A percentile compares a stretch with the other conserved stretches of the same genome.
Conservation (phyloP, 2,797 vertebrate genomes). For the Holocentrus rufus region DNA sequence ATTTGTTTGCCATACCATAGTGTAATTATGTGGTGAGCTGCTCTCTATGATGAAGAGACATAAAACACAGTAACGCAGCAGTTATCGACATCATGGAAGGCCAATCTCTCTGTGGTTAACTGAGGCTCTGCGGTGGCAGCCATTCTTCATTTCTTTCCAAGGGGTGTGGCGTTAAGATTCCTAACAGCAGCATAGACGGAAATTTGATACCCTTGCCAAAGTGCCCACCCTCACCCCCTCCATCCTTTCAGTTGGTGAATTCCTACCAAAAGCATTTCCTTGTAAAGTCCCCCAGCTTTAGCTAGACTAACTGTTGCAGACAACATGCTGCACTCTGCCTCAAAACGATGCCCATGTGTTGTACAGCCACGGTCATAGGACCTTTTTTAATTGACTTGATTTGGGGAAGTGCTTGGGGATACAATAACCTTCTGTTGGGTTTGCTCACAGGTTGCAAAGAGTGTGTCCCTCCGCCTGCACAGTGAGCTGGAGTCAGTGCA, state of each 20-base stretch:
- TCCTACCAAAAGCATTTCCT: conserved; percentile 64
- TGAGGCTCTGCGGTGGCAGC: conserved; percentile 24
- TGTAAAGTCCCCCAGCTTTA: conserved; percentile 44
- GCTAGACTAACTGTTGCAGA: conserved; percentile 37
- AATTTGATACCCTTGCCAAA: conserved; percentile 20
- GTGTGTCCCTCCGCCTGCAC: conserved; percentile 92
- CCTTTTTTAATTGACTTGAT: conserved; percentile 8
- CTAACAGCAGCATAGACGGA: conserved; percentile 33
- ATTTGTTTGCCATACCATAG: conserved; percentile 56
- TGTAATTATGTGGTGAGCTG: conserved; percentile 67
- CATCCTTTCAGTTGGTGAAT: conserved; percentile 46
- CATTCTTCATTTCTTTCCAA: conserved; percentile 41
- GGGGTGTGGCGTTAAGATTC: conserved; percentile 45
- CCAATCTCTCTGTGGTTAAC: conserved; percentile 28
- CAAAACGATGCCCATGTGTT: conserved; percentile 9
- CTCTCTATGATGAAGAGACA: conserved; percentile 41
- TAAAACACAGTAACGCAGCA: conserved; percentile 40
- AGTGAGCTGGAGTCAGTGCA: conserved; percentile 91
- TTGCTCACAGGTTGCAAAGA: conserved; percentile 90
- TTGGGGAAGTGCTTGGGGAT: neutral
- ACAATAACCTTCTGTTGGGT: conserved; percentile 22
- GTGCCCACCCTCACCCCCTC: conserved; percentile 7
- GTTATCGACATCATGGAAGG: conserved; percentile 46
- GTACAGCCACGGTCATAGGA: neutral
- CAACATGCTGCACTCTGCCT: neutral